Conservation (phyloP, 1,140 invertebrate species). For the Laupala kohalensis region DNA sequence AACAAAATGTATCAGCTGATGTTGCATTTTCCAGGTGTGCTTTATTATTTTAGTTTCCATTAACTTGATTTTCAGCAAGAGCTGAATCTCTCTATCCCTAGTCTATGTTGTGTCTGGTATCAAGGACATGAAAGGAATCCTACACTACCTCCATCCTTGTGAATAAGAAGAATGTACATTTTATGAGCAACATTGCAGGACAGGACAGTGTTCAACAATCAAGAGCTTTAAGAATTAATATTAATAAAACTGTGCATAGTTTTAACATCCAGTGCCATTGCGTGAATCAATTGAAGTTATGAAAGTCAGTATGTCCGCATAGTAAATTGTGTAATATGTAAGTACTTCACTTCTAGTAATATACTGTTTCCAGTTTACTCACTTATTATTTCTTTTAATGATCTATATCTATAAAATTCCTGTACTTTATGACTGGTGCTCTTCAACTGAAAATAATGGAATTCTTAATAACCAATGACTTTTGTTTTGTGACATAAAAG, state of each 20-base stretch:
- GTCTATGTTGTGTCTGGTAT: conserved; percentile 7
- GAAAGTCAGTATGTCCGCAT: conserved; percentile 5
- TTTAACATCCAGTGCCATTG: conserved; percentile 6
- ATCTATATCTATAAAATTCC: not conserved
- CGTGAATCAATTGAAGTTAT: not conserved
- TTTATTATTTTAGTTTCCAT: not conserved
- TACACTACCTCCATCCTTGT: conserved; percentile 5
- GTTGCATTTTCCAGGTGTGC: not conserved
- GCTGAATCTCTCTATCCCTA: conserved; percentile 10
- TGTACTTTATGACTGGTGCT: conserved; percentile 7
- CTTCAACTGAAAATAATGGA: not conserved
- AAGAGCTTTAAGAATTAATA: conserved; percentile 10
- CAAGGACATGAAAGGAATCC: conserved; percentile 2
- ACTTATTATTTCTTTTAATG: not conserved
- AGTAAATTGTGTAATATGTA: conserved; percentile 6
- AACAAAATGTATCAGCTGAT: not conserved
- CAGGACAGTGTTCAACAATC: not conserved
- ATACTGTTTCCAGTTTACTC: not conserved
- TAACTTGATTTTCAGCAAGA: conserved; percentile 5
- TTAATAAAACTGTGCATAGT: conserved; percentile 4
- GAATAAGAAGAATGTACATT: not conserved
- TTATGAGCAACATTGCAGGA: not conserved
- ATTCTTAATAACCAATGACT: not conserved
- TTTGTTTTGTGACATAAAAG: not conserved
- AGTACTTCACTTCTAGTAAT: not conserved